Conservation (phyloP, 1,140 invertebrate species). For the Trachymyrmex septentrionalis region DNA sequence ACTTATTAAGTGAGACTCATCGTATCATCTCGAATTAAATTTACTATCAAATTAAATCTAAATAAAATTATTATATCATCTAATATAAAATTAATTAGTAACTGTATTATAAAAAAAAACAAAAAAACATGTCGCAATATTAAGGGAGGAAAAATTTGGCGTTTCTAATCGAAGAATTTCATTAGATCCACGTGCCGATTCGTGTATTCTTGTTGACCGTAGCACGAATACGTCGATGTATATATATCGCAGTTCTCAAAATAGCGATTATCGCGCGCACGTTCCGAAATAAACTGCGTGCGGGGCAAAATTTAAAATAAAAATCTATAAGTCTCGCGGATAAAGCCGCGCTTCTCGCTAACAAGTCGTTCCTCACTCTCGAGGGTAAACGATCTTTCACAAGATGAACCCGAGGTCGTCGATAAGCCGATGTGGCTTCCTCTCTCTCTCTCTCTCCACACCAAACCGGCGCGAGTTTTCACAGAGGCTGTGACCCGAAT, state of each 20-base stretch:
- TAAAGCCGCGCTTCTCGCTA: conserved; percentile 17
- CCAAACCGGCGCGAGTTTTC: background rate
- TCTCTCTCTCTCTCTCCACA: conserved; percentile 37
- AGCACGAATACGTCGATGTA: background rate
- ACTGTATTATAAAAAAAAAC: background rate
- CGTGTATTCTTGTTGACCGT: conserved; percentile 1
- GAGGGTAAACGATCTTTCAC: conserved; percentile 41
- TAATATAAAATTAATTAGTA: background rate
- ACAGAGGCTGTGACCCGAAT: conserved; percentile 62
- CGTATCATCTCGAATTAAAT: too few species aligned
- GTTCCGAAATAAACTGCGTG: conserved; percentile 51
- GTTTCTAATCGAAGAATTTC: background rate
- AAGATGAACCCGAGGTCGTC: conserved; percentile 49
- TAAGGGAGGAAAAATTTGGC: background rate
- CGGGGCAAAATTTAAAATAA: conserved; percentile 26
- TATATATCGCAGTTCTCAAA: conserved; percentile 22
- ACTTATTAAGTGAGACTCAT: background rate
- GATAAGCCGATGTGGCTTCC: conserved; percentile 55
- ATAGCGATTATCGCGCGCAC: conserved; percentile 38
- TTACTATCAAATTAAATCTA: background rate
- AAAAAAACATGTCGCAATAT: background rate
- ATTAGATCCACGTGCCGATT: background rate
- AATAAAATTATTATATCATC: background rate
- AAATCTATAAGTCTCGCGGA: conserved; percentile 4
- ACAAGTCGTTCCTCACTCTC: conserved; percentile 2